Evolutionary conservation across 2,113 vertebrate species (phyloP).

Genomic region (Phylloscopus trochilus): DNA sequence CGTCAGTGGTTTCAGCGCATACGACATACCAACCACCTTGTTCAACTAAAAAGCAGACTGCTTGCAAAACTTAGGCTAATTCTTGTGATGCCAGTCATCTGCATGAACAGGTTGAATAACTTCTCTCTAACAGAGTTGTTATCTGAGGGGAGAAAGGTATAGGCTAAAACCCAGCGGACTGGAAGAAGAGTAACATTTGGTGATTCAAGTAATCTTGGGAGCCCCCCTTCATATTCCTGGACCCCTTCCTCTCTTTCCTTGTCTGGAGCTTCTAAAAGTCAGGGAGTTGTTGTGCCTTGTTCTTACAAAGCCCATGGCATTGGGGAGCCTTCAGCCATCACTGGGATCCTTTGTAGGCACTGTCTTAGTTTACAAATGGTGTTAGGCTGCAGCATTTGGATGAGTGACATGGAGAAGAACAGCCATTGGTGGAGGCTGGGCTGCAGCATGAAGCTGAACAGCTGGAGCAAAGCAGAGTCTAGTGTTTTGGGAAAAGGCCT

Average conservation of each 20-base stretch:
- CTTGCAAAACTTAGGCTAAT: not conserved
- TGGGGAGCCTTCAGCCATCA: not conserved
- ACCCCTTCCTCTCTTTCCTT: not conserved
- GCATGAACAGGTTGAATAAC: not conserved
- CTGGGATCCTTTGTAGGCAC: not conserved
- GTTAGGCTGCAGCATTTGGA: not conserved
- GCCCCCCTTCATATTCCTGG: not conserved
- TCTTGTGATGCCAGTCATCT: not conserved
- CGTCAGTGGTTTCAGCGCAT: not conserved
- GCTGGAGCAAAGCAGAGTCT: not conserved
- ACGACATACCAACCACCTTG: not conserved
- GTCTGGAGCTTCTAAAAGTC: not conserved
- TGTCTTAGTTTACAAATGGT: not conserved
- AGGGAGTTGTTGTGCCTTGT: not conserved
- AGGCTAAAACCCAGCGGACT: not conserved
- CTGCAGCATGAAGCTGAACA: not conserved
- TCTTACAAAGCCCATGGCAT: not conserved
- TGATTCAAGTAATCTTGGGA: not conserved
- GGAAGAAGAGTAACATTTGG: not conserved
- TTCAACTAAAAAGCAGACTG: not conserved
- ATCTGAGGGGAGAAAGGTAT: not conserved
- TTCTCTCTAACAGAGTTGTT: not conserved
- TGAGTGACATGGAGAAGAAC: not conserved
- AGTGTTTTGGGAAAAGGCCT: not conserved
- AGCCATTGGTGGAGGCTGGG: not conserved